phyloP scores from a whole-genome alignment of 2,113 vertebrate genomes.

The Gobio gobio region DNA sequence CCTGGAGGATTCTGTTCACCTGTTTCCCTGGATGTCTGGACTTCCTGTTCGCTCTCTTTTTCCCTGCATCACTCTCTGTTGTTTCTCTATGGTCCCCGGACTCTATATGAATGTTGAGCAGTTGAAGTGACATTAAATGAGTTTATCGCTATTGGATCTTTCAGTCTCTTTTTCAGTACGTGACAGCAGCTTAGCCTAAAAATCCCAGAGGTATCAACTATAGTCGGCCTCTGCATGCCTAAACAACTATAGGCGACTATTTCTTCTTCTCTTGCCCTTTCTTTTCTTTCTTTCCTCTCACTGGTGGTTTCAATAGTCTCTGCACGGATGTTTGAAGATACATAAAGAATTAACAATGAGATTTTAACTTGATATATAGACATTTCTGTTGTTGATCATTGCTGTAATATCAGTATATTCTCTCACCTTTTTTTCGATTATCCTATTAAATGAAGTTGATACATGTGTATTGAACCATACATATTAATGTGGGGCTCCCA shows the following conservation, averaged over 20 bases:
- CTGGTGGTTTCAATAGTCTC: not conserved
- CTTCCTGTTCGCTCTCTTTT: too few relatives aligned
- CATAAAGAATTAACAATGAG: not conserved
- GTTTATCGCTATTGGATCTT: too few relatives aligned
- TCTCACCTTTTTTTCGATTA: not conserved
- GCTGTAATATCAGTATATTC: not conserved
- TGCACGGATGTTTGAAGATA: not conserved
- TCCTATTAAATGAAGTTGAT: not conserved
- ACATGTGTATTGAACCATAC: not conserved
- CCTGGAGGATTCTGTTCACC: too few relatives aligned
- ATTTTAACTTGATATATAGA: not conserved
- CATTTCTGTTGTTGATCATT: not conserved
- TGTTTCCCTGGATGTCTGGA: too few relatives aligned
- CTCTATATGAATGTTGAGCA: too few relatives aligned
- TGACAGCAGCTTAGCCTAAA: constrained; percentile 56
- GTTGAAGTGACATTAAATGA: too few relatives aligned
- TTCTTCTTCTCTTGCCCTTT: constrained; percentile 43
- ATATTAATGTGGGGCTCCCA: constrained; percentile 15
- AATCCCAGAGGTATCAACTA: constrained; percentile 54
- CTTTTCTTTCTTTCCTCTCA: constrained; percentile 19
- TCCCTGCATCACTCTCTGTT: too few relatives aligned
- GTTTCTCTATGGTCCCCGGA: too few relatives aligned
- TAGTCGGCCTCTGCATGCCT: constrained; percentile 57
- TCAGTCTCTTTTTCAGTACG: too few relatives aligned
- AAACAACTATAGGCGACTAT: constrained; percentile 56